Evolutionary conservation across 2,888 invertebrate genomes (phyloP), one percentile per base, ranked within the genome.

Genomic region (Galerucella pusilla): DNA sequence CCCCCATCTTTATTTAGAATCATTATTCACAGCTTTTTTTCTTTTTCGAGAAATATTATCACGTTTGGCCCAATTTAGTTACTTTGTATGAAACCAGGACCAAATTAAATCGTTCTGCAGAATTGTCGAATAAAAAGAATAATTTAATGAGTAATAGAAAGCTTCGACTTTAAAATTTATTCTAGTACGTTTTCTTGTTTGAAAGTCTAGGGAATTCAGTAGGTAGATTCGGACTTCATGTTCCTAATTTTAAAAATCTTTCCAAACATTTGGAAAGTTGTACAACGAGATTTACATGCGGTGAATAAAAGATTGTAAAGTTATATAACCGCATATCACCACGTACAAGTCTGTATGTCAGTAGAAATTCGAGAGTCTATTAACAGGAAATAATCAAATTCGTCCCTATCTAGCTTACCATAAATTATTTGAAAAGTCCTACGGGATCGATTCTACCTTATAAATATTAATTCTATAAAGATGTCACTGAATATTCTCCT

Each of bases 381-480:
- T 69, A 65, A 42, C 63, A 20, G 7, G 59, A 65, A 71, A 65
- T 65, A 64, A 45, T 57, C 45, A 11, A 57, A 52, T n/a, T 12
- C 64, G 20, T 52, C 57, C 65, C 52, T 45, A 65, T 59, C 46
- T n/a, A 65, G 71, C 57, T 71, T 71, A 57, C 45, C 71, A 71
- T 71, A 71, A 71, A 71, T 71, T 71, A 71, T 45, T 20, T 20
- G 10, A 20, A 45, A 65, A 64, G 46, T 20, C 45, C 25, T 10
- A 14, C 14, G 7, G n/a, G 7, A 57, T 14, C 20, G 45, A 65
- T 66, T 16, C 45, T 59, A 68, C 60, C 57, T 74, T 71, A 75
- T 74, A 73, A 75, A 77, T 74, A 75, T 77, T 77, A 71, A 77
- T 72, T 71, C 28, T 35, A 61, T 66, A 65, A 72, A 71, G 71